Conservation (phyloP, 1,140 invertebrate genomes). For the Rhynchophorus ferrugineus region DNA sequence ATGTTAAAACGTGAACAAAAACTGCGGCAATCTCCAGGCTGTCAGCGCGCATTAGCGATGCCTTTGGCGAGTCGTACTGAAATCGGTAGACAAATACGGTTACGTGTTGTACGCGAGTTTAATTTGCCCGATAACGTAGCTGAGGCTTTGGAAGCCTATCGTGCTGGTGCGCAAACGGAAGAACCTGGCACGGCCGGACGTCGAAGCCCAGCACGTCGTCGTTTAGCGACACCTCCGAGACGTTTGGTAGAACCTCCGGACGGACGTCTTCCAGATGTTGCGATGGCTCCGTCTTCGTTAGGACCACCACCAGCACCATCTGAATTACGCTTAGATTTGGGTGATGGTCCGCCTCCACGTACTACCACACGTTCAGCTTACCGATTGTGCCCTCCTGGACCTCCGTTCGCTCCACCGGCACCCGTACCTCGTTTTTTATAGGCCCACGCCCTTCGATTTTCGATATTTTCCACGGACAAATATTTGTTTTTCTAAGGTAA, state of each 20-base stretch:
- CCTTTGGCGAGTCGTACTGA: slow-evolving; percentile 68
- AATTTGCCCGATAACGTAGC: slow-evolving; percentile 87
- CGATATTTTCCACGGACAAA: background rate
- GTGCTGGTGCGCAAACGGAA: slow-evolving; percentile 18
- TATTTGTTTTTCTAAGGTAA: slow-evolving; percentile 4
- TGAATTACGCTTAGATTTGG: slow-evolving; percentile 19
- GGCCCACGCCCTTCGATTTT: background rate
- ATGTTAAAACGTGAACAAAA: slow-evolving; percentile 85
- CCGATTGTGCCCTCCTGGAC: slow-evolving; percentile 16
- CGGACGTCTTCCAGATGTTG: slow-evolving; percentile 14
- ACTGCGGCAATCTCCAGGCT: slow-evolving; percentile 69
- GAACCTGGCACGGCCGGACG: slow-evolving; percentile 1
- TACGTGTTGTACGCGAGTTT: slow-evolving; percentile 88
- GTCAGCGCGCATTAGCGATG: slow-evolving; percentile 66
- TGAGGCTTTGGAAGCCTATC: slow-evolving; percentile 61
- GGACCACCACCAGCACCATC: slow-evolving; percentile 17
- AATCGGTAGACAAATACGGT: slow-evolving; percentile 68
- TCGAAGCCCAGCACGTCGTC: slow-evolving; percentile 11
- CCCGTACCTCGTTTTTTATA: slow-evolving; percentile 20
- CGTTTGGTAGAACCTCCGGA: slow-evolving; percentile 15
- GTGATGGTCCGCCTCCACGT: slow-evolving; percentile 14
- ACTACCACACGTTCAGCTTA: slow-evolving; percentile 7
- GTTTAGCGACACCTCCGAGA: slow-evolving; percentile 13
- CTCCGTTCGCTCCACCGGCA: slow-evolving; percentile 13
- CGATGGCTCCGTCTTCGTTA: slow-evolving; percentile 14